A percentile compares a stretch with the other conserved stretches of the same genome.
Conservation (phyloP, 2,797 vertebrate genomes). For the Fundulus diaphanus region DNA sequence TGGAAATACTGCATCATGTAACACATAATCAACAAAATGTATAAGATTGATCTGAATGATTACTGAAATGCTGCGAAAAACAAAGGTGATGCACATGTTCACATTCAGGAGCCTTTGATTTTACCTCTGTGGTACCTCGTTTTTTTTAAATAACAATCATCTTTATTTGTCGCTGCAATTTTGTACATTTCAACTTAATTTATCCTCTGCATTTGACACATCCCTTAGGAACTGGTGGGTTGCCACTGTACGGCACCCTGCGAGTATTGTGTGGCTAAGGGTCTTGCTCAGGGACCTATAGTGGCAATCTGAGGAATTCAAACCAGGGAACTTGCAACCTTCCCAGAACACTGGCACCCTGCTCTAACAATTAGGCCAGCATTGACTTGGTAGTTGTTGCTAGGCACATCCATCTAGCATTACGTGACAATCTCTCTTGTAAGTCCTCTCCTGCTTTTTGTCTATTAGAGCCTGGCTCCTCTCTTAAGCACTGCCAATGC, state of each 20-base stretch:
- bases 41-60: constrained; percentile 26
- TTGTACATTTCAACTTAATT: too few relatives aligned
- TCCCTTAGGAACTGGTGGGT: too few relatives aligned
- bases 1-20: constrained; percentile 18
- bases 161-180: too few relatives aligned
- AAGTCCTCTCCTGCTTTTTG: constrained; percentile 14
- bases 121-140: constrained; percentile 21
- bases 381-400: constrained; percentile 17
- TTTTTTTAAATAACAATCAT: constrained; percentile 10
- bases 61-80: background rate
- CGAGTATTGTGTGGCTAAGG: too few relatives aligned
- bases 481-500: background rate
- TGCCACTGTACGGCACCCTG: too few relatives aligned
- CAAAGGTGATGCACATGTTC: background rate
- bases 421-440: constrained; percentile 41
- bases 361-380: too few relatives aligned
- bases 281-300: too few relatives aligned
- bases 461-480: constrained; percentile 30
- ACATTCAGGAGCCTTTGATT: constrained; percentile 17
- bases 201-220: too few relatives aligned
- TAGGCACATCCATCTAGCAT: constrained; percentile 11
- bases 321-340: too few relatives aligned
- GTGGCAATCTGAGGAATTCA: too few relatives aligned
- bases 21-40: constrained; percentile 11
- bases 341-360: too few relatives aligned